phyloP scores from a whole-genome alignment of 2,888 invertebrate species.

The Galeruca laticollis region DNA sequence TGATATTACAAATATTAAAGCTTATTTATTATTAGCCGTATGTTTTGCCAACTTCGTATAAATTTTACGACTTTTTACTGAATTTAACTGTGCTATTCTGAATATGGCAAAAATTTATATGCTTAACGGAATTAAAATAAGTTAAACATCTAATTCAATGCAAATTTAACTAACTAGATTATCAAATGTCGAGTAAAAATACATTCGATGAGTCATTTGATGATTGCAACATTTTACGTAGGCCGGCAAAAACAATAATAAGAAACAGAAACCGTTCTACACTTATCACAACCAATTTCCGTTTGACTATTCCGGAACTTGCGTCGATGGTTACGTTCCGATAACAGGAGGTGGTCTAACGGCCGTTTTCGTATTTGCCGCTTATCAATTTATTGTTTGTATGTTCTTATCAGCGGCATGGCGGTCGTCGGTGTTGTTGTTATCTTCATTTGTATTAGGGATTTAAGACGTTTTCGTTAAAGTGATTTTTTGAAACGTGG shows the following conservation, averaged over 20 bases:
- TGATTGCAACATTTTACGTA: neutral
- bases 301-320: slow-evolving; percentile 39
- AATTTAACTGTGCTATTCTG: too few species aligned
- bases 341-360: slow-evolving; percentile 30
- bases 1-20: too few species aligned
- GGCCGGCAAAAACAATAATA: slow-evolving; percentile 11
- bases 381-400: slow-evolving; percentile 31
- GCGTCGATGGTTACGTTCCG: slow-evolving; percentile 34
- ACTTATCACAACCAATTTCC: slow-evolving; percentile 41
- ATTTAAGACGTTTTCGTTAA: neutral
- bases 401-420: slow-evolving; percentile 28
- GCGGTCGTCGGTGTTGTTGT: slow-evolving; percentile 23
- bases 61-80: too few species aligned
- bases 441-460: slow-evolving; percentile 24
- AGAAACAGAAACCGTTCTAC: slow-evolving; percentile 20
- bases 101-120: too few species aligned
- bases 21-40: too few species aligned
- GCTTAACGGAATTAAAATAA: too few species aligned
- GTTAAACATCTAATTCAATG: neutral
- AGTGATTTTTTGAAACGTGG: neutral
- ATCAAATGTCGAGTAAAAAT: neutral
- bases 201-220: neutral
- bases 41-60: too few species aligned
- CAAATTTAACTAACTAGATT: neutral
- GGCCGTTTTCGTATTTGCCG: slow-evolving; percentile 24